Conservation (phyloP, 2,113 vertebrate genomes). For the Antechinus flavipes region DNA sequence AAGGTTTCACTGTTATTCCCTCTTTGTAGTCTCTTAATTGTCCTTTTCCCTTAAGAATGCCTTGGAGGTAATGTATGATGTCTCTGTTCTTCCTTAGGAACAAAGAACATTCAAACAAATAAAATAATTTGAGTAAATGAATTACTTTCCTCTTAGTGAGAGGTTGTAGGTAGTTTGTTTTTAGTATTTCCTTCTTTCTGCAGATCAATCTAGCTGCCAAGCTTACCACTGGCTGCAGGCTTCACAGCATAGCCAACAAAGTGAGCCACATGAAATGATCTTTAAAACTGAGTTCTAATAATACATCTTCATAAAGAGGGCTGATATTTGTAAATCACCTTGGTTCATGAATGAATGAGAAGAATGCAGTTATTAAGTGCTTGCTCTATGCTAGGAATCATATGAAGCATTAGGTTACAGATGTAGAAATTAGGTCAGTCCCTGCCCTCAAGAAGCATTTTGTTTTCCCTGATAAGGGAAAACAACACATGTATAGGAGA, state of each 20-base stretch:
- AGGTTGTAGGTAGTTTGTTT: conserved; percentile 43
- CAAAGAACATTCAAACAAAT: neutral
- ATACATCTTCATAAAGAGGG: neutral
- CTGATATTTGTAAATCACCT: neutral
- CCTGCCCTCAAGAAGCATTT: neutral
- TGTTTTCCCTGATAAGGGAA: neutral
- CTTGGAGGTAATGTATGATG: neutral
- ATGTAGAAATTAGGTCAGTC: neutral
- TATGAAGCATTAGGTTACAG: neutral
- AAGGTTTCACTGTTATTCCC: conserved; percentile 7
- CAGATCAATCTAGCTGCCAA: conserved; percentile 47
- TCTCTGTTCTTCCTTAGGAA: conserved; percentile 35
- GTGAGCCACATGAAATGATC: conserved; percentile 29
- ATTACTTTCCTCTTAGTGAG: conserved; percentile 49
- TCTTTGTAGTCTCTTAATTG: neutral
- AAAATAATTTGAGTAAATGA: conserved; percentile 60
- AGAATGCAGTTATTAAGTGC: neutral
- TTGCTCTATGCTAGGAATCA: neutral
- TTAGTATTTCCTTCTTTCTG: conserved; percentile 55
- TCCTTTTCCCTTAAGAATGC: conserved; percentile 17
- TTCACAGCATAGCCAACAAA: neutral
- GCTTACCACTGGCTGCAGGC: conserved; percentile 3
- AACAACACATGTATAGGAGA: neutral
- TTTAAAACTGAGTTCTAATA: neutral
- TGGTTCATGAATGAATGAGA: neutral